Percentiles rank a stretch among this genome's conserved stretches.
These are phyloP conservation scores for Ascaphus truei DNA, from an alignment of 2,113 vertebrate species.

Conservation along the genomic window DNA sequence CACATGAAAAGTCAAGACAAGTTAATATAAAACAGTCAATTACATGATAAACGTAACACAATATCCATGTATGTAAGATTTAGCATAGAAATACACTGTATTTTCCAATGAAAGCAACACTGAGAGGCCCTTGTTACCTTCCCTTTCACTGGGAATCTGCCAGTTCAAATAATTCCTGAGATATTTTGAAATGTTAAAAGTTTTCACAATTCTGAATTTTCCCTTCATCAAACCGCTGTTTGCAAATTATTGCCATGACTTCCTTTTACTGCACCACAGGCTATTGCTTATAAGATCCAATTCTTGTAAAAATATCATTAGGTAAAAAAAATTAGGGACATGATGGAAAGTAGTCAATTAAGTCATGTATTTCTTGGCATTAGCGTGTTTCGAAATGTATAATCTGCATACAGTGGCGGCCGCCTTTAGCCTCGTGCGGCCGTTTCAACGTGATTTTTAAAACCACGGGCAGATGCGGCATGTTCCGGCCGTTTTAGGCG, in stretches of 20 bases:
- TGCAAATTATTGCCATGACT: constrained; percentile 44
- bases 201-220: constrained; percentile 35
- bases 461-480: no score
- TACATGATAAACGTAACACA: not conserved
- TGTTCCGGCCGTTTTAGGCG: no score
- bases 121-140: not conserved
- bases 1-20: no score
- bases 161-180: constrained; percentile 33
- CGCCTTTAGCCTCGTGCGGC: no score
- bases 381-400: constrained; percentile 34
- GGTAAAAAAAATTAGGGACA: constrained; percentile 47
- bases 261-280: constrained; percentile 39
- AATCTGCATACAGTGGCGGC: constrained; percentile 58
- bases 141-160: constrained; percentile 30
- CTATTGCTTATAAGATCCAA: constrained; percentile 52
- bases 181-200: constrained; percentile 26
- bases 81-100: not conserved
- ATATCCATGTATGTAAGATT: not conserved
- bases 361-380: constrained; percentile 57
- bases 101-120: constrained; percentile 15
- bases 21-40: not conserved
- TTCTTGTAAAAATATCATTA: constrained; percentile 62
- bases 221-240: constrained; percentile 47
- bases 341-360: constrained; percentile 53
- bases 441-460: no score